phyloP scores from a whole-genome alignment of 92 coral and sea anemone species.

The Parazoanthus atlanticus region DNA sequence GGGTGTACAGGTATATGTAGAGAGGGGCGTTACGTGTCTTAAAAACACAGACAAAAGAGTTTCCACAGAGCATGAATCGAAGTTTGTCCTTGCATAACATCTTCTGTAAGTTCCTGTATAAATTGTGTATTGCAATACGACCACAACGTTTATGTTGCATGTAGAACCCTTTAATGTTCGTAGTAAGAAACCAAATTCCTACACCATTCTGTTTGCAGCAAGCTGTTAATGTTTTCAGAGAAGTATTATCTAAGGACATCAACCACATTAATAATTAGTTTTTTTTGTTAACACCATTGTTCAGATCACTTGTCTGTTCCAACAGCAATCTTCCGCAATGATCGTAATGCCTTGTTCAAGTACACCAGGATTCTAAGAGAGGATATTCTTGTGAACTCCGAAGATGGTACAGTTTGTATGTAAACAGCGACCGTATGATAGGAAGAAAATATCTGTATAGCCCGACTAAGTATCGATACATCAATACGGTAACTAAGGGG shows the following conservation, averaged over 20 bases:
- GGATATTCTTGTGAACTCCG: conserved; percentile 58
- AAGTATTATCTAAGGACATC: no score
- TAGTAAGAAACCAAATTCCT: not conserved
- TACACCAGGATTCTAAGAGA: conserved; percentile 80
- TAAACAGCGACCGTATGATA: not conserved
- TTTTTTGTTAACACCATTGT: not conserved
- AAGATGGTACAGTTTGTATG: conserved; percentile 54
- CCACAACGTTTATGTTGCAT: not conserved
- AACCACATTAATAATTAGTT: not conserved
- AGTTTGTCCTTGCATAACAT: no score
- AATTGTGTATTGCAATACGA: no score
- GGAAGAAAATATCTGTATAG: not conserved
- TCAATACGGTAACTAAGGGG: not conserved
- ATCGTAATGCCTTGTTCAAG: conserved; percentile 65
- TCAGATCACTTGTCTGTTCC: not conserved
- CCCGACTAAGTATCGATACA: not conserved
- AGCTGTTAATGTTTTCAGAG: not conserved
- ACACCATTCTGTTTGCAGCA: not conserved
- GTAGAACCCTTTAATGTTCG: not conserved
- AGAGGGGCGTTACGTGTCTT: no score
- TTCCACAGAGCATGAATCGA: no score
- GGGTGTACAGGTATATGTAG: no score
- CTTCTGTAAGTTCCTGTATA: no score
- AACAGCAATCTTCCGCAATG: conserved; percentile 88
- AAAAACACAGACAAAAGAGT: no score